phyloP scores from a whole-genome alignment of 2,113 vertebrate genomes.

The Tichodroma muraria region DNA sequence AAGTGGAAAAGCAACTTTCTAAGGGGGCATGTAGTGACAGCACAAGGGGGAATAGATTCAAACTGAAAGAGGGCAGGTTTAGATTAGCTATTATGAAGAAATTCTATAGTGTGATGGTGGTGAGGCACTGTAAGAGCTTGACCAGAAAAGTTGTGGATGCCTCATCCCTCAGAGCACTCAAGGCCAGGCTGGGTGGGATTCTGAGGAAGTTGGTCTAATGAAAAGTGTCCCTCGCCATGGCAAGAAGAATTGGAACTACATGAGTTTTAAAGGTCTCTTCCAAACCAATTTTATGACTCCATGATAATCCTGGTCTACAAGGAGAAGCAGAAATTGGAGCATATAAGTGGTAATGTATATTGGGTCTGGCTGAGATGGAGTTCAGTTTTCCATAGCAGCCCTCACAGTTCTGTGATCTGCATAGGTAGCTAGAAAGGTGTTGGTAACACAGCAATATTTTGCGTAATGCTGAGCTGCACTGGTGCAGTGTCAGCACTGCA shows the following conservation, averaged over 20 bases:
- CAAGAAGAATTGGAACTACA: background rate
- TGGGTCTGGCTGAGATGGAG: background rate
- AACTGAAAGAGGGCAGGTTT: background rate
- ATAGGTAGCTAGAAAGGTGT: background rate
- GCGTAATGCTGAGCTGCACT: background rate
- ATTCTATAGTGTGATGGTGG: background rate
- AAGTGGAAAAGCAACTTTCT: background rate
- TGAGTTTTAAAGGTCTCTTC: background rate
- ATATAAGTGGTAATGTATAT: background rate
- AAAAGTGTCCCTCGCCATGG: background rate
- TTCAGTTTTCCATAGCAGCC: background rate
- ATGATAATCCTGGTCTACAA: background rate
- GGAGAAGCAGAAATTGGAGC: background rate
- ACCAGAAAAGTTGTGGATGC: background rate
- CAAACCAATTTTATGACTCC: background rate
- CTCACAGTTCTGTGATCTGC: background rate
- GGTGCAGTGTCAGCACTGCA: background rate
- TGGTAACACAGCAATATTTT: background rate
- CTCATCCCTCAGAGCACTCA: background rate
- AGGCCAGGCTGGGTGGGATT: background rate
- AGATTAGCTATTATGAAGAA: background rate
- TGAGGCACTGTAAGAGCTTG: background rate
- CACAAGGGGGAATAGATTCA: background rate
- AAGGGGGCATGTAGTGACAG: background rate
- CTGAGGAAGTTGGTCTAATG: background rate